Evolutionary conservation across 2,113 vertebrate genomes (phyloP).

Genomic region (Semnornis frantzii): DNA sequence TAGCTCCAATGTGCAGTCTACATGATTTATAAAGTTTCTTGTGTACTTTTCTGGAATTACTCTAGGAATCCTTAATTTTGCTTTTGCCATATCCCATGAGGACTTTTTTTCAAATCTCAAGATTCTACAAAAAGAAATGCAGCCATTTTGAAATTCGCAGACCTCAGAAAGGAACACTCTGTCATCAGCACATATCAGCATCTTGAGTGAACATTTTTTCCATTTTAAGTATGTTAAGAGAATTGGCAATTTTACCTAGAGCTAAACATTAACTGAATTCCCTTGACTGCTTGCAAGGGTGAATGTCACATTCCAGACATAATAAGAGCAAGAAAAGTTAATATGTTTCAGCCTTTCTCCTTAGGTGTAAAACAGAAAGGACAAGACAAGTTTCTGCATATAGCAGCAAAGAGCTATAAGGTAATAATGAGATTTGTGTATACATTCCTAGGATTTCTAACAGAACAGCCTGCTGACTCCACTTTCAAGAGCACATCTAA

Average conservation of each 20-base stretch:
- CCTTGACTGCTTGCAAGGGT: background rate
- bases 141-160: background rate
- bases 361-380: background rate
- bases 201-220: background rate
- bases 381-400: background rate
- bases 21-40: constrained; percentile 14
- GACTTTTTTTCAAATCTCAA: background rate
- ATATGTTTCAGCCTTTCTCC: background rate
- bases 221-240: background rate
- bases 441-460: background rate
- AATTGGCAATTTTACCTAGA: background rate
- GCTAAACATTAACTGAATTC: background rate
- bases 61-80: constrained; percentile 2
- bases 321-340: background rate
- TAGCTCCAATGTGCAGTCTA: background rate
- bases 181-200: background rate
- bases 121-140: background rate
- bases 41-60: background rate
- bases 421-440: background rate
- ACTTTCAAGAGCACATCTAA: background rate
- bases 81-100: background rate
- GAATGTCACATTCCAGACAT: background rate
- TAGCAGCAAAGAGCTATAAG: background rate
- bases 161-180: background rate
- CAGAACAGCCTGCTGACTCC: background rate